Evolutionary conservation across 2,797 vertebrate species (phyloP), one percentile per base, ranked within the genome.

Genomic region (Vultur gryphus): DNA sequence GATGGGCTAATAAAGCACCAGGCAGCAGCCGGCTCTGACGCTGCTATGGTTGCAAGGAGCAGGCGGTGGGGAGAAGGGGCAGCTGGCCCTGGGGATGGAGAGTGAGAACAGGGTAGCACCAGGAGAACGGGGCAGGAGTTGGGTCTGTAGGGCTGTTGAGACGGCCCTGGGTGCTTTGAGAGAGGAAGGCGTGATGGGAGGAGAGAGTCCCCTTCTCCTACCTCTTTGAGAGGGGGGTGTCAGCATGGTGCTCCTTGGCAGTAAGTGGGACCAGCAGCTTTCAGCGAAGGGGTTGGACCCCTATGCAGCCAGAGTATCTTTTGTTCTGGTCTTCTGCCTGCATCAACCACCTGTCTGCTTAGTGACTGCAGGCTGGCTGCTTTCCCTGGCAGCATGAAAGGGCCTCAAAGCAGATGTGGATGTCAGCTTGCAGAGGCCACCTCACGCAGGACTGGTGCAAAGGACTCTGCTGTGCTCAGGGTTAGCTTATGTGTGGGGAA

Each of bases 1-100:
- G 96, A 97, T 95, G 46, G 89, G 93, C 94, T 96, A 97, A 97
- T 96, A 95, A 95, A 91, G 72, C 94, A 89, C n/a, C 67, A 59
- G 83, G 73, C 85, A 89, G 83, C 92, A 75, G 95, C 91, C 17
- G 1, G 72, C 88, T 95, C 90, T 88, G 93, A 92, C 4, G 66
- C 89, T 87, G 90, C 87, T 91, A 72, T 1, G 5, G 77, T 79
- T 84, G 57, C 86, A 93, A 52, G 52, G 86, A 97, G 61, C 7
- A 9, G 48, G 58, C 2, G 25, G 67, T 39, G 57, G 14, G 78
- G 82, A 93, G 65, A 75, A 91, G 61, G 81, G 80, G 51, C 85
- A 87, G 95, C 75, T 75, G 79, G 12, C 18, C 64, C 11, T 65
- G 51, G 43, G 44, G 80, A 84, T 62, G 46, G 31, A 65, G 46